Conservation (phyloP, 2,797 vertebrate species). For the Uromys caudimaculatus region DNA sequence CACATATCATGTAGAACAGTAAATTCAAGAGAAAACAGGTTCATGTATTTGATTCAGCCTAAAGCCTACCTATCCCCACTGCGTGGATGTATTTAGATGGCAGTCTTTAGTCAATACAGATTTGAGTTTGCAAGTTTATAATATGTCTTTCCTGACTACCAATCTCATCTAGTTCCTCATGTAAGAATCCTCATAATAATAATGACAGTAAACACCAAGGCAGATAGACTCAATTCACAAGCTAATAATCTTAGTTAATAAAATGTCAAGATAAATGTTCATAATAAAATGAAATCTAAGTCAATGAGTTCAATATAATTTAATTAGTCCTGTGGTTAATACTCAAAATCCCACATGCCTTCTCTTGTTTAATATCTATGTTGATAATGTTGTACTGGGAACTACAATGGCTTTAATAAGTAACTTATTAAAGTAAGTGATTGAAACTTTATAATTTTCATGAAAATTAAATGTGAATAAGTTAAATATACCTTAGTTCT, state of each 20-base stretch:
- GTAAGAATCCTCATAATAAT: constrained; percentile 3
- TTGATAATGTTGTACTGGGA: constrained; percentile 52
- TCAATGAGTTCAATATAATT: constrained; percentile 70
- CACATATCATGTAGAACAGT: neutral
- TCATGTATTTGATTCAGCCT: neutral
- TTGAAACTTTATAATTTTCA: constrained; percentile 20
- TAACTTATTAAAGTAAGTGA: constrained; percentile 55
- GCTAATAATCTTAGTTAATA: constrained; percentile 38
- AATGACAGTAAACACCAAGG: constrained; percentile 9
- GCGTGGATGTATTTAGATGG: neutral
- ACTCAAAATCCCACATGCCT: constrained; percentile 50
- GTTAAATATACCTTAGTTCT: neutral
- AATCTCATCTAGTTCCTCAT: neutral
- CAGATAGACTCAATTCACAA: constrained; percentile 44
- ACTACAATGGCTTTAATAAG: neutral
- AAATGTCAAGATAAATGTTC: constrained; percentile 70
- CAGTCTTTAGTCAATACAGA: neutral
- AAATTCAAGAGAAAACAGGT: neutral
- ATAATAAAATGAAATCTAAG: constrained; percentile 35
- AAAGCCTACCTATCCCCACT: neutral
- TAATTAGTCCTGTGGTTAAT: constrained; percentile 70
- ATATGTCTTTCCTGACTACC: neutral
- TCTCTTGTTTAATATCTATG: constrained; percentile 21
- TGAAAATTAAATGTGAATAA: neutral
- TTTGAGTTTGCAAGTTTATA: neutral